Conservation (phyloP, 2,888 invertebrate species). For the Folsomia candida region DNA sequence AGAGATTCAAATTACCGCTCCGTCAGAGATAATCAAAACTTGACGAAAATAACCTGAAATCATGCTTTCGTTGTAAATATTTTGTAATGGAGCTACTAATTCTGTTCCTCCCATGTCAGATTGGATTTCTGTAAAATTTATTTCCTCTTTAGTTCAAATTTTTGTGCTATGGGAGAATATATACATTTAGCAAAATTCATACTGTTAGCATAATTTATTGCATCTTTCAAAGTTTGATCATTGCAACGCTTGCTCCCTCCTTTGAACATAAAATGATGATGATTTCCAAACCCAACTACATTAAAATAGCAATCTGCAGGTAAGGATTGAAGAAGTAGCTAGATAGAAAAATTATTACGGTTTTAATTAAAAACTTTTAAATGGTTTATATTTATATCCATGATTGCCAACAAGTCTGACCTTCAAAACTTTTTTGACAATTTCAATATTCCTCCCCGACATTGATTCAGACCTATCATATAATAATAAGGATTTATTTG, state of each 20-base stretch:
- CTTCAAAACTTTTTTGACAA: conserved; percentile 53
- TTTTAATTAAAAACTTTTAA: not conserved
- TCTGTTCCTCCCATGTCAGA: conserved; percentile 54
- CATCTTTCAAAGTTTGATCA: conserved; percentile 48
- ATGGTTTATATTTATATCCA: not conserved
- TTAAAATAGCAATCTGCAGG: no score
- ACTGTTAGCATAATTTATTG: conserved; percentile 35
- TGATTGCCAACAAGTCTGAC: no score
- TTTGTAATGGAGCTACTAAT: conserved; percentile 51
- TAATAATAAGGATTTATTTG: no score
- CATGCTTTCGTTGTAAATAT: conserved; percentile 44
- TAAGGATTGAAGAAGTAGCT: conserved; percentile 53
- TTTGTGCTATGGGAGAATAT: no score
- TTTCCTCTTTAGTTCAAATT: no score
- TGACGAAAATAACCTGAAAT: conserved; percentile 51
- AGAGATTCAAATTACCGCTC: conserved; percentile 48
- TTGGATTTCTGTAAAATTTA: conserved; percentile 38
- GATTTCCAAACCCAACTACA: conserved; percentile 54
- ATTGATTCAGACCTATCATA: conserved; percentile 55
- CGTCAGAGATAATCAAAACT: conserved; percentile 54
- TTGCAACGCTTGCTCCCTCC: conserved; percentile 49
- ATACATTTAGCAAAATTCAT: conserved; percentile 4
- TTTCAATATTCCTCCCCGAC: conserved; percentile 51
- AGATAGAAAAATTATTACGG: conserved; percentile 1
- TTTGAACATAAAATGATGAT: conserved; percentile 50